Conservation (phyloP, 1,140 invertebrate species). For the Euwallacea similis region DNA sequence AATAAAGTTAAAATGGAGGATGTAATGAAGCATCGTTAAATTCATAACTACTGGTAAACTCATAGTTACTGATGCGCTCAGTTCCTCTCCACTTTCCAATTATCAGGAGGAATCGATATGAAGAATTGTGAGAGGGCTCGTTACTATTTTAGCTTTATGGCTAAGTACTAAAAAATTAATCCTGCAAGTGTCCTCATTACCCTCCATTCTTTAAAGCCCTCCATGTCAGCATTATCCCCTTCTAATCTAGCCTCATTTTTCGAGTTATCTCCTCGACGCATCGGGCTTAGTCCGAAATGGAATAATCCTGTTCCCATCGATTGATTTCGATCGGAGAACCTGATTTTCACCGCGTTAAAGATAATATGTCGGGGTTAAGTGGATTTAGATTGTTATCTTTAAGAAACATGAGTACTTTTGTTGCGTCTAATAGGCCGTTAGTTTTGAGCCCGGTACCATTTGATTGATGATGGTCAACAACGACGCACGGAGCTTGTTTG, state of each 20-base stretch:
- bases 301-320: conserved; percentile 17
- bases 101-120: too few relatives aligned
- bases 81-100: too few relatives aligned
- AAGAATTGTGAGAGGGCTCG: too few relatives aligned
- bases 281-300: conserved; percentile 17
- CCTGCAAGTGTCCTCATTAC: neutral
- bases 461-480: conserved; percentile 15
- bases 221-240: neutral
- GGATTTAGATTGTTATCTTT: conserved; percentile 20
- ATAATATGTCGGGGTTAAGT: conserved; percentile 22
- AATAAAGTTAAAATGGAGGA: too few relatives aligned
- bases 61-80: too few relatives aligned
- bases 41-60: too few relatives aligned
- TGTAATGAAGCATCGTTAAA: too few relatives aligned
- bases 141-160: too few relatives aligned
- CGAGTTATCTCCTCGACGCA: conserved; percentile 3
- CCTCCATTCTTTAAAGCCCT: neutral
- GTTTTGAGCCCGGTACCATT: neutral
- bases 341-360: conserved; percentile 16
- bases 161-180: too few relatives aligned
- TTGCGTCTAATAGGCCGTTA: conserved; percentile 14
- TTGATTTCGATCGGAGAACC: conserved; percentile 12
- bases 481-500: neutral
- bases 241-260: conserved; percentile 1
- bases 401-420: conserved; percentile 18